Percentiles rank a stretch among this genome's conserved stretches.
These are phyloP conservation scores for Anoncus sp. DNA, from an alignment of 2,888 invertebrate genomes.

Conservation along the genomic window DNA sequence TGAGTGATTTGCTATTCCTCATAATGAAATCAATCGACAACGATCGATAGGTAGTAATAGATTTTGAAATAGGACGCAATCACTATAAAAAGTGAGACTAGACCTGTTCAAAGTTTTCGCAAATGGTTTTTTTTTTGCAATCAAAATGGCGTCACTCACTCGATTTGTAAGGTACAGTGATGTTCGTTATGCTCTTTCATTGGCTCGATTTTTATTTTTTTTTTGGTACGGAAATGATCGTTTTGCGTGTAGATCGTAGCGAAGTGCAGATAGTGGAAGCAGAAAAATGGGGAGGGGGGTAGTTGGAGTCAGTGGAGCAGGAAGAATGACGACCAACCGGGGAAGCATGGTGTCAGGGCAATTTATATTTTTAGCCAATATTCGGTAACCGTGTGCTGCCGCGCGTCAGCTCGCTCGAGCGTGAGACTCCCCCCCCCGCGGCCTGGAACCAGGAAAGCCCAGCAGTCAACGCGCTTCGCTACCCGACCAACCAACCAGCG, in stretches of 20 bases:
- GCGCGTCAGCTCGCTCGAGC: slow-evolving; percentile 66
- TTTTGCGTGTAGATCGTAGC: slow-evolving; percentile 25
- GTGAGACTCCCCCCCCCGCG: slow-evolving; percentile 54
- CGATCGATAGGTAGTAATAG: too few relatives aligned
- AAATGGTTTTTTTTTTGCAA: not conserved
- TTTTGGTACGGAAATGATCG: not conserved
- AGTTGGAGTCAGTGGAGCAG: slow-evolving; percentile 42
- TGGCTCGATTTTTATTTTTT: not conserved
- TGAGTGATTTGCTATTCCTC: too few relatives aligned
- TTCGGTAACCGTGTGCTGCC: slow-evolving; percentile 64
- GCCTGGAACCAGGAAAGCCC: slow-evolving; percentile 15
- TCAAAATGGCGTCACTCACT: not conserved
- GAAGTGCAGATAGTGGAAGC: slow-evolving; percentile 40
- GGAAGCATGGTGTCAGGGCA: slow-evolving; percentile 68
- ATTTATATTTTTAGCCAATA: slow-evolving; percentile 81
- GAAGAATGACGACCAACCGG: slow-evolving; percentile 59
- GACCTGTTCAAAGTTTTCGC: not conserved
- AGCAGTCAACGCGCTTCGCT: slow-evolving; percentile 55
- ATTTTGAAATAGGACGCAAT: not conserved
- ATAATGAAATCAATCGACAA: not conserved
- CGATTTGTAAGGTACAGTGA: slow-evolving; percentile 7
- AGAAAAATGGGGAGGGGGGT: slow-evolving; percentile 28
- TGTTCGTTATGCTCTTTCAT: not conserved
- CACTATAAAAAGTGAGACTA: not conserved
- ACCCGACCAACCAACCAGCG: slow-evolving; percentile 37